A percentile compares a stretch with the other conserved stretches of the same genome.
phyloP scores from a whole-genome alignment of 2,888 invertebrate genomes.

The Lithophane semibrunnea region DNA sequence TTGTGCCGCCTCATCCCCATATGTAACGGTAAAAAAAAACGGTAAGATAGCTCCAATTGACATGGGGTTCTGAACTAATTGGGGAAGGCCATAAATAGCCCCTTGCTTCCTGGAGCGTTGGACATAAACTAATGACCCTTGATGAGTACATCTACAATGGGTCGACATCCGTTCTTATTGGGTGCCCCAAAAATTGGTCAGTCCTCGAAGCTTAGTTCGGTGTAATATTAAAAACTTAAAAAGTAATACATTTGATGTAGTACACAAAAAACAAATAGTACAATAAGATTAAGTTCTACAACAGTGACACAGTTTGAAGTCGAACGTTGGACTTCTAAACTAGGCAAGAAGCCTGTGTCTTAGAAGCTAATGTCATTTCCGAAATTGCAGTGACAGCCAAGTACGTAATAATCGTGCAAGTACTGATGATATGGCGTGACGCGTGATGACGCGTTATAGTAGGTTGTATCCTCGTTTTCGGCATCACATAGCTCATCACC shows the following conservation, averaged over 20 bases:
- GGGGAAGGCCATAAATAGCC: conserved; percentile 46
- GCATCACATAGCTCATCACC: neutral
- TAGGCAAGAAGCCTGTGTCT: neutral
- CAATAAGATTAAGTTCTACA: neutral
- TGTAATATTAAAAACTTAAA: neutral
- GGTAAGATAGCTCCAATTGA: conserved; percentile 42
- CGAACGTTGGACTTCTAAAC: neutral
- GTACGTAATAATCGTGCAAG: neutral
- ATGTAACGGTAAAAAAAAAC: conserved; percentile 11
- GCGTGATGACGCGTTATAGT: neutral
- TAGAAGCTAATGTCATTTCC: neutral
- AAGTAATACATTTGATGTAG: neutral
- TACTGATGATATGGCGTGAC: neutral
- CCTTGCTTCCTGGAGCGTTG: neutral
- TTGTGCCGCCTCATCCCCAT: neutral
- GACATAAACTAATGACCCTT: conserved; percentile 40
- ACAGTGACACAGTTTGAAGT: neutral
- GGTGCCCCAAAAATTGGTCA: neutral
- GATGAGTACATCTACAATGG: conserved; percentile 1
- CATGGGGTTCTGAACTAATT: conserved; percentile 49
- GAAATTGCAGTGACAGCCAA: neutral
- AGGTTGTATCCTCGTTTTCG: neutral
- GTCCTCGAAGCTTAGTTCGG: neutral
- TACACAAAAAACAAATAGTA: neutral
- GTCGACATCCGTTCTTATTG: conserved; percentile 3